phyloP scores from a whole-genome alignment of 2,113 vertebrate species.

The Lonchura striata region DNA sequence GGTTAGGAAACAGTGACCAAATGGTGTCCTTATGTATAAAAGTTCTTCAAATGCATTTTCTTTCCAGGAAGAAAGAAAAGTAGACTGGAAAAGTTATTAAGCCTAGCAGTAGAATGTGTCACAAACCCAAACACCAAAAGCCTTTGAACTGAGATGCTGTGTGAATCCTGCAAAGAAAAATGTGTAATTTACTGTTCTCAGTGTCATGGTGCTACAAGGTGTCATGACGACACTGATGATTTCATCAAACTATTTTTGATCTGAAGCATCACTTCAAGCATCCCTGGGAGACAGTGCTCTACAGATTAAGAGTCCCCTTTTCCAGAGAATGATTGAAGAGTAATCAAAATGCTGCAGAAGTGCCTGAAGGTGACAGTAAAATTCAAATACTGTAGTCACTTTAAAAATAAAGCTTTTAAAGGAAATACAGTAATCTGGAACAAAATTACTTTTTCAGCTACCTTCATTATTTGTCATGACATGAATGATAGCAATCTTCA shows the following conservation, averaged over 20 bases:
- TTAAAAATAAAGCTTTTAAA: not conserved
- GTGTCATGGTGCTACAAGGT: not conserved
- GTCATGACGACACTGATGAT: not conserved
- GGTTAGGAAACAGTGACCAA: not conserved
- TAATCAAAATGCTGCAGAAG: not conserved
- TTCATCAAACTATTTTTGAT: not conserved
- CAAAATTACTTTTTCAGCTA: not conserved
- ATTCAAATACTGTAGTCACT: not conserved
- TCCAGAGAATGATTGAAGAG: not conserved
- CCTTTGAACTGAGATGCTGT: not conserved
- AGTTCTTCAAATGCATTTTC: not conserved
- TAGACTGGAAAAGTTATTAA: not conserved
- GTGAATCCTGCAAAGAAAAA: not conserved
- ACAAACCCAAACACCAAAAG: not conserved
- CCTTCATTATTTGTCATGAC: not conserved
- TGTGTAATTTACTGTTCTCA: not conserved
- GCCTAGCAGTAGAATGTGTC: not conserved
- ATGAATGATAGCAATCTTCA: not conserved
- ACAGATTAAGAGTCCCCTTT: not conserved
- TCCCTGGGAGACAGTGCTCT: not conserved
- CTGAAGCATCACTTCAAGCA: not conserved
- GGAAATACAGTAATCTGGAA: not conserved
- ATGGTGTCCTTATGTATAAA: fast-evolving
- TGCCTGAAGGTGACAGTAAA: not conserved
- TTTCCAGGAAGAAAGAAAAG: not conserved